Evolutionary conservation across 2,113 vertebrate genomes (phyloP).

Genomic region (Ardeotis arabs): DNA sequence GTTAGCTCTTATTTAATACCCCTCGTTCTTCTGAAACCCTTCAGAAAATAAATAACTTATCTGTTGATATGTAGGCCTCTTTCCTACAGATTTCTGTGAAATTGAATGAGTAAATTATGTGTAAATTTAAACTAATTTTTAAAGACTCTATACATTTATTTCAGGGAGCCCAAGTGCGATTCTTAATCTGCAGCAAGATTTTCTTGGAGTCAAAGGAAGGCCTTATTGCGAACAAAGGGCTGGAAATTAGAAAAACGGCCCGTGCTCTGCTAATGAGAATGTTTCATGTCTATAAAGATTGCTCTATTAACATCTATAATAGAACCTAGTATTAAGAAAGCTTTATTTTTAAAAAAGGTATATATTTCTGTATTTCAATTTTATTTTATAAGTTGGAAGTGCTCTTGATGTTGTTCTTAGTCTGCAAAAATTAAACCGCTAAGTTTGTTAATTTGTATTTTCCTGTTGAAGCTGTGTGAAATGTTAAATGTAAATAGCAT

Average conservation of each 20-base stretch:
- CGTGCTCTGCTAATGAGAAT: background rate
- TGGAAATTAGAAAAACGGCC: background rate
- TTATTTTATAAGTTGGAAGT: background rate
- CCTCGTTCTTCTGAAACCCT: background rate
- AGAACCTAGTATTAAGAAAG: background rate
- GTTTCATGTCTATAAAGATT: background rate
- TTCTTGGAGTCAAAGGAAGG: background rate
- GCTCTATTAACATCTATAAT: background rate
- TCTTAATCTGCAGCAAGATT: background rate
- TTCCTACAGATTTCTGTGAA: background rate
- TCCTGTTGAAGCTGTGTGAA: background rate
- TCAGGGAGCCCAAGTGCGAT: background rate
- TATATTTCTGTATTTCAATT: background rate
- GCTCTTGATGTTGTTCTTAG: background rate
- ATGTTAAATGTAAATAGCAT: background rate
- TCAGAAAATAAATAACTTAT: background rate
- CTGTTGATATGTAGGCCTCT: background rate
- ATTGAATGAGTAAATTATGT: background rate
- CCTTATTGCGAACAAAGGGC: background rate
- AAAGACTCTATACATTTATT: background rate
- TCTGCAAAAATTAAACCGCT: background rate
- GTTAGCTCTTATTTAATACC: background rate
- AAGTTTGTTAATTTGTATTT: background rate
- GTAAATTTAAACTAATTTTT: background rate
- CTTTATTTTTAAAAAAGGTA: background rate